Evolutionary conservation across 2,797 vertebrate species (phyloP).

Genomic region (Mormyrus hasselquistii): DNA sequence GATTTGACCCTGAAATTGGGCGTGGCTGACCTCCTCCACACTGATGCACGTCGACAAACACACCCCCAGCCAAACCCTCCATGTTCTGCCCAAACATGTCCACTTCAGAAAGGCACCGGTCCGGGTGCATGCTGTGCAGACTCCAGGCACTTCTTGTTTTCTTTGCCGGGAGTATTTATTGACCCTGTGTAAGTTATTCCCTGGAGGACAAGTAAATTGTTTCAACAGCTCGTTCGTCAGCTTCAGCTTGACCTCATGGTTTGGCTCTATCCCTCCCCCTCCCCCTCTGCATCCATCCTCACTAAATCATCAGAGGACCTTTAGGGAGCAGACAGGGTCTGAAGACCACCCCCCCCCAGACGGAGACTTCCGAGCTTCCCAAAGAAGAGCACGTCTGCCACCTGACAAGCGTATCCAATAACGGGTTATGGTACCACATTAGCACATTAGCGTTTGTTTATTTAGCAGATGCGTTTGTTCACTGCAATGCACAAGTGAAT

Average conservation of each 20-base stretch:
- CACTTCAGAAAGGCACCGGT: neutral
- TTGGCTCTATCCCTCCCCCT: neutral
- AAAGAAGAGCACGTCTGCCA: neutral
- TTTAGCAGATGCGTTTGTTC: neutral
- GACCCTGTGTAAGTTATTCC: constrained; percentile 31
- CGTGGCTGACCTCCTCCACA: neutral
- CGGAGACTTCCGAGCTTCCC: neutral
- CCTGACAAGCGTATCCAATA: neutral
- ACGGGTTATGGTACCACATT: neutral
- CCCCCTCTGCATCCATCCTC: neutral
- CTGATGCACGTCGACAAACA: neutral
- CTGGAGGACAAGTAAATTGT: constrained; percentile 21
- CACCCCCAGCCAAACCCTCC: neutral
- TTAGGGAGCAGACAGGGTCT: constrained; percentile 44
- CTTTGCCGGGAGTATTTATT: constrained; percentile 42
- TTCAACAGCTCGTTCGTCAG: constrained; percentile 5
- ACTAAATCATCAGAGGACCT: constrained; percentile 46
- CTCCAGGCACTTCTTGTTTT: constrained; percentile 25
- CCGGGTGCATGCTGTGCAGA: constrained; percentile 30
- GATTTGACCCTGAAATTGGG: neutral
- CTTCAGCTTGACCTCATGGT: neutral
- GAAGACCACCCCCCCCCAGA: constrained; percentile 33
- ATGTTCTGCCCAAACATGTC: too few species aligned
- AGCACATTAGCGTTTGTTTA: neutral
- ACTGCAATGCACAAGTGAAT: neutral